These are phyloP conservation scores for Troides oblongomaculatus DNA, from an alignment of 2,888 invertebrate genomes.

Conservation along the genomic window DNA sequence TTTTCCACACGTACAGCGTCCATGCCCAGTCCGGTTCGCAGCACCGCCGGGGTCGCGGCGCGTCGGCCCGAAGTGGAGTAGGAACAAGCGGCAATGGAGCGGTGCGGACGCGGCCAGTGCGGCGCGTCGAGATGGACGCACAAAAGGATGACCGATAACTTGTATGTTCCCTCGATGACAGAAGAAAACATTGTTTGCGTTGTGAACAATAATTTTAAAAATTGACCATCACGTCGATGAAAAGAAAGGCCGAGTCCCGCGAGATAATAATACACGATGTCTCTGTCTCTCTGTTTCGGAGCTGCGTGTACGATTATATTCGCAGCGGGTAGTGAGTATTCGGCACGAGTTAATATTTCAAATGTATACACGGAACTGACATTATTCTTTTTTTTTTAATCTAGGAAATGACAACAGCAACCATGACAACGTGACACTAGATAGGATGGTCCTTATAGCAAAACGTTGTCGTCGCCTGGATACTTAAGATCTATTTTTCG, in stretches of 20 bases:
- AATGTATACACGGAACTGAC: not conserved
- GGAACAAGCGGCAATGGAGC: constrained; percentile 41
- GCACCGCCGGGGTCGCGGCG: constrained; percentile 45
- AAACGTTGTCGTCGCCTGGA: too few relatives aligned
- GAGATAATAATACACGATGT: constrained; percentile 12
- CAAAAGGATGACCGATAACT: constrained; percentile 78
- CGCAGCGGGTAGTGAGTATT: constrained; percentile 22
- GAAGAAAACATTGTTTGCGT: constrained; percentile 71
- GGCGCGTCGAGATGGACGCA: constrained; percentile 65
- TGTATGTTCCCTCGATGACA: constrained; percentile 68
- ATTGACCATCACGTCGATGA: constrained; percentile 60
- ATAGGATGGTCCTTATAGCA: too few relatives aligned
- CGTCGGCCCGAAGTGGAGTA: constrained; percentile 57
- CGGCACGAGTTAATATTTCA: constrained; percentile 3
- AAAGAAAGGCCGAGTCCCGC: constrained; percentile 42
- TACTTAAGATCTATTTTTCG: too few relatives aligned
- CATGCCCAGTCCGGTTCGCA: constrained; percentile 54
- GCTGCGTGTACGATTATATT: constrained; percentile 20
- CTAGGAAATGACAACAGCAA: not conserved
- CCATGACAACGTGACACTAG: too few relatives aligned
- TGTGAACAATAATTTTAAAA: constrained; percentile 57
- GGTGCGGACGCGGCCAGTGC: constrained; percentile 50
- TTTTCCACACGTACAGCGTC: constrained; percentile 51
- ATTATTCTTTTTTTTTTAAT: not conserved
- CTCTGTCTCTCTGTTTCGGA: constrained; percentile 7